Evolutionary conservation across 37 sponge, comb jelly and placozoan genomes (phyloP).

Genomic region (Eunapius fragilis): DNA sequence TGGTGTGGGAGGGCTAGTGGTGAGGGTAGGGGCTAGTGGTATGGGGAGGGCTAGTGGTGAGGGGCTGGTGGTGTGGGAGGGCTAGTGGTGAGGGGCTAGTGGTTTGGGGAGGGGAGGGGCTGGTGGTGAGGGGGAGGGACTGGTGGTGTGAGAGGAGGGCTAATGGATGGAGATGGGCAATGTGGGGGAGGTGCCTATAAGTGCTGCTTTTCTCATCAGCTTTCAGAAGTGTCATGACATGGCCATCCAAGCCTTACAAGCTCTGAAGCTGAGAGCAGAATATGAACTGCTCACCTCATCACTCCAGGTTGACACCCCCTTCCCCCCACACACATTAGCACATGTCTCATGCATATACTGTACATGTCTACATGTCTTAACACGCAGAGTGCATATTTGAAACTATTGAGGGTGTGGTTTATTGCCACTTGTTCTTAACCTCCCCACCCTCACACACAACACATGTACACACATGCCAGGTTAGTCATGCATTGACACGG

Average conservation of each 20-base stretch:
- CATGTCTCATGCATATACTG: not conserved
- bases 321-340: not conserved
- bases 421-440: too few species aligned
- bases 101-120: not conserved
- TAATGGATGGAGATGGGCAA: too few species aligned
- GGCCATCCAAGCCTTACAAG: conserved; percentile 29
- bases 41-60: too few species aligned
- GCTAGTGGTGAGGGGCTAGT: not conserved
- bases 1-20: too few species aligned
- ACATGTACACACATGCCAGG: conserved; percentile 7
- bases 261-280: conserved; percentile 49
- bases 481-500: conserved; percentile 14
- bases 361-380: too few species aligned
- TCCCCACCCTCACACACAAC: too few species aligned
- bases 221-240: conserved; percentile 47
- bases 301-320: conserved; percentile 31
- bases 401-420: too few species aligned
- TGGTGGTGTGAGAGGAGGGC: too few species aligned
- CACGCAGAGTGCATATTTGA: too few species aligned
- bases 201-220: conserved; percentile 17
- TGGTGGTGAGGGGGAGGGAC: not conserved
- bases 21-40: too few species aligned
- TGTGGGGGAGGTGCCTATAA: too few species aligned
- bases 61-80: too few species aligned
- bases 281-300: conserved; percentile 58